Evolutionary conservation across 2,888 invertebrate species (phyloP), one percentile per base, ranked within the genome.

Genomic region (Pteria penguin): DNA sequence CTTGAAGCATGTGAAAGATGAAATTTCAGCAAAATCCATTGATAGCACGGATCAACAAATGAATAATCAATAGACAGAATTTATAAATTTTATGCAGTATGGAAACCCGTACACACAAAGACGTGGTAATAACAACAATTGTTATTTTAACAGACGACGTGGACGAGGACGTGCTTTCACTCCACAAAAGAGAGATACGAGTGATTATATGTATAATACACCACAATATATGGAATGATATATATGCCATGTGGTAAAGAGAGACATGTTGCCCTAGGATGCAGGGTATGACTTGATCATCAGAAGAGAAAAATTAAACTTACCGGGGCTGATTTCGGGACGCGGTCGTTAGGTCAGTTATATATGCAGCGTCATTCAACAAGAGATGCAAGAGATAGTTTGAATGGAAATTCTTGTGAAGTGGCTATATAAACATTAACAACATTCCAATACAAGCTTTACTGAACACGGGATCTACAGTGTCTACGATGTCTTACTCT

Each of bases 161-260:
- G 14, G n/a, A 14, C 14, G 22, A 14, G 57, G 57, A n/a, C 29
- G 31, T 24, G 22, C 8, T 61, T 2, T 29, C 22, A 18, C 31
- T n/a, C 27, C 14, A 2, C 11, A 61, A 11, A 14, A 61, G 14
- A 31, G 31, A 29, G 31, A 29, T n/a, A 57, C 57, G 4, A 57
- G n/a, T 57, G 57, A 57, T n/a, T 61, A 29, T 18, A 61, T n/a
- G 14, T 18, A 27, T 31, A n/a, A 27, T 31, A 61, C 31, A 29
- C 31, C 27, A 29, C 27, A 26, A 22, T 57, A 57, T n/a, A 31
- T 22, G 31, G 14, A 61, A 11, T 11, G 3, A 57, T 32, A 22
- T 69, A 58, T 22, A 36, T 22, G 22, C 8, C 58, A 18, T 67
- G 67, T 55, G 60, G 69, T 32, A 33, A 69, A 14, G 69, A 24